Percentiles rank a stretch among this genome's conserved stretches.
phyloP scores from a whole-genome alignment of 2,797 vertebrate species.

The Onychomys arenicola region DNA sequence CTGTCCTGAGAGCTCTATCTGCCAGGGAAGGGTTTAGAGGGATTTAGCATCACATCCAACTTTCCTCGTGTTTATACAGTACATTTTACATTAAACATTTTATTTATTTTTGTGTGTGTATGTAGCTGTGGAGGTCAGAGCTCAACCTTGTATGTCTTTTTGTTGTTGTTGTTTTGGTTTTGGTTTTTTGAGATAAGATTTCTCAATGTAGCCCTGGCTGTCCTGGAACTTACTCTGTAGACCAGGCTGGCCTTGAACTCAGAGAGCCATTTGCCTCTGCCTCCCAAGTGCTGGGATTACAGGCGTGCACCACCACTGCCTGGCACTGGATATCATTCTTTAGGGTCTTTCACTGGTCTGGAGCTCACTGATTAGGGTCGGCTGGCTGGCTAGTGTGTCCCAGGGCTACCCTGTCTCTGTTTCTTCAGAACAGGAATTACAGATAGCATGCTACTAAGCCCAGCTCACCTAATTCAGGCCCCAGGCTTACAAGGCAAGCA shows the following conservation, averaged over 20 bases:
- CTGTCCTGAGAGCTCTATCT: background rate
- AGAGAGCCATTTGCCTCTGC: background rate
- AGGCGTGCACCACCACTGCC: rapidly evolving
- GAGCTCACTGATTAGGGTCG: background rate
- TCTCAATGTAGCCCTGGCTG: background rate
- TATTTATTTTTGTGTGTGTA: background rate
- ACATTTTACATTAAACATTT: background rate
- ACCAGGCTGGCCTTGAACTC: background rate
- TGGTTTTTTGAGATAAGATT: background rate
- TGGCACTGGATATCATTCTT: background rate
- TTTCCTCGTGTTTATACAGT: background rate
- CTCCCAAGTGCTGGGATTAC: background rate
- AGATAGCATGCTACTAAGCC: background rate
- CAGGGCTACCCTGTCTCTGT: background rate
- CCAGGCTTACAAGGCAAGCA: background rate
- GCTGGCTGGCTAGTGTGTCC: background rate
- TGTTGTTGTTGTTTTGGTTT: background rate
- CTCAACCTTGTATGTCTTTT: background rate
- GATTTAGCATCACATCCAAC: background rate
- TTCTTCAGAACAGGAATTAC: background rate
- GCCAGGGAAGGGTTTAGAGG: background rate
- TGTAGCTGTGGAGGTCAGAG: background rate
- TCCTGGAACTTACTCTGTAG: background rate
- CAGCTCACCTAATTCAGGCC: background rate
- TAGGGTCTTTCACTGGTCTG: background rate